phyloP scores from a whole-genome alignment of 2,888 invertebrate genomes.

The Agriotes lineatus region DNA sequence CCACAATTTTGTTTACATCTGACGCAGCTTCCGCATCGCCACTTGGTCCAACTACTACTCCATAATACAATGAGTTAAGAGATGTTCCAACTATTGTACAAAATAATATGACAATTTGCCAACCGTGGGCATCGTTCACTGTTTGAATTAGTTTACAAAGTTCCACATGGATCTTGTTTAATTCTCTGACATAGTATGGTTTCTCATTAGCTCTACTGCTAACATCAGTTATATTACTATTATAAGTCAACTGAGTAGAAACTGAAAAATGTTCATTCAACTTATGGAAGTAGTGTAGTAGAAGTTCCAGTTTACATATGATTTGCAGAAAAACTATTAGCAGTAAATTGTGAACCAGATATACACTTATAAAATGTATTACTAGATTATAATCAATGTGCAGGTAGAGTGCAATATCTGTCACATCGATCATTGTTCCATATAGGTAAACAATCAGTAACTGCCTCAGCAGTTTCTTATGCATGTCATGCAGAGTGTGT shows the following conservation, averaged over 20 bases:
- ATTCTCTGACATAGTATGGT: neutral
- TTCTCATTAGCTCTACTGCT: no score
- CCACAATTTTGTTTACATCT: neutral
- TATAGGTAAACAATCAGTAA: neutral
- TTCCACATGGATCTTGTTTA: neutral
- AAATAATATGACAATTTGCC: neutral
- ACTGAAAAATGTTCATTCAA: neutral
- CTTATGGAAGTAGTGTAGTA: neutral
- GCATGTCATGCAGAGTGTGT: neutral
- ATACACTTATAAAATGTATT: neutral
- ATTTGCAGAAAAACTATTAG: neutral
- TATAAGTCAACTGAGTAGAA: no score
- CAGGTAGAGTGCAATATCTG: neutral
- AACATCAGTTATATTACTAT: no score
- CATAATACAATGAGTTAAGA: neutral
- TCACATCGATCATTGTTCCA: neutral
- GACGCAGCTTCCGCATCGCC: neutral
- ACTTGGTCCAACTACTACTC: neutral
- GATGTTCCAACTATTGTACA: neutral
- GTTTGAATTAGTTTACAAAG: slow-evolving; percentile 1
- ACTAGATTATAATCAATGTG: neutral
- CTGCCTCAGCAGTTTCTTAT: neutral
- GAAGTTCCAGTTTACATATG: neutral
- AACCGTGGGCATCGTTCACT: neutral
- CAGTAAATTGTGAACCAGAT: neutral